A percentile compares a stretch with the other conserved stretches of the same genome.
Evolutionary conservation across 2,797 vertebrate species (phyloP).

Genomic region (Delichon dasypus): DNA sequence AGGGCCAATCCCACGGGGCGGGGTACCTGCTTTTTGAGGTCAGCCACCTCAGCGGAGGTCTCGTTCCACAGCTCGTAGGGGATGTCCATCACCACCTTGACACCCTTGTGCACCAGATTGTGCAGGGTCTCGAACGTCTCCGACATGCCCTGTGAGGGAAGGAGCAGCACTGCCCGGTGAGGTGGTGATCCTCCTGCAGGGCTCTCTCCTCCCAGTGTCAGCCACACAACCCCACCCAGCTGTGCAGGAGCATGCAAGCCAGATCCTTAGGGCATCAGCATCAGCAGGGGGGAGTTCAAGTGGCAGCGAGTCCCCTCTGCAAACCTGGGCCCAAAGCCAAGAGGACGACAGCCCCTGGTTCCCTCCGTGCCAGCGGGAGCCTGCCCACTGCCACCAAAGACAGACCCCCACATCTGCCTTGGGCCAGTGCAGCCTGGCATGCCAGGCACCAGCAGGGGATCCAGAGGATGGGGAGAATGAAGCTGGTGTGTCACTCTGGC

Average conservation of each 20-base stretch:
- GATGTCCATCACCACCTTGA: conserved; percentile 99
- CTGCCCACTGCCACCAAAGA: not conserved
- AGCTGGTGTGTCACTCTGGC: fast-evolving
- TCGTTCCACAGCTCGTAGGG: conserved; percentile 98
- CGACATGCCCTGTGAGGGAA: conserved; percentile 89
- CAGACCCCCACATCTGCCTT: not conserved
- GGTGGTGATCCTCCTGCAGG: fast-evolving
- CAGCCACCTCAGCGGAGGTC: conserved; percentile 94
- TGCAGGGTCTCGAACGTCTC: conserved; percentile 97
- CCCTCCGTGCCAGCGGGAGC: fast-evolving
- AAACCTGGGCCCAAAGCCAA: not conserved
- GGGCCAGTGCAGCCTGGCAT: fast-evolving
- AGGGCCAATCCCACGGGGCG: fast-evolving
- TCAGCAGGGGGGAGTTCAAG: not conserved
- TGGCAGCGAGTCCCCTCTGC: fast-evolving
- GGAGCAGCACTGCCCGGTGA: not conserved
- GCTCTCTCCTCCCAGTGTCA: not conserved
- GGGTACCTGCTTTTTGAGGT: conserved; percentile 95
- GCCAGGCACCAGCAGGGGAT: too few species aligned
- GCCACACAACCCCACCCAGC: not conserved
- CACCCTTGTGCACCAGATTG: conserved; percentile 92
- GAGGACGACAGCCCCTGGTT: not conserved
- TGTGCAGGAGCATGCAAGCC: fast-evolving
- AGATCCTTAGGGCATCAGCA: fast-evolving
- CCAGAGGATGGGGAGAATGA: not conserved